A percentile compares a stretch with the other conserved stretches of the same genome.
These are phyloP conservation scores for Melolontha melolontha DNA, from an alignment of 2,888 invertebrate species.

Conservation along the genomic window DNA sequence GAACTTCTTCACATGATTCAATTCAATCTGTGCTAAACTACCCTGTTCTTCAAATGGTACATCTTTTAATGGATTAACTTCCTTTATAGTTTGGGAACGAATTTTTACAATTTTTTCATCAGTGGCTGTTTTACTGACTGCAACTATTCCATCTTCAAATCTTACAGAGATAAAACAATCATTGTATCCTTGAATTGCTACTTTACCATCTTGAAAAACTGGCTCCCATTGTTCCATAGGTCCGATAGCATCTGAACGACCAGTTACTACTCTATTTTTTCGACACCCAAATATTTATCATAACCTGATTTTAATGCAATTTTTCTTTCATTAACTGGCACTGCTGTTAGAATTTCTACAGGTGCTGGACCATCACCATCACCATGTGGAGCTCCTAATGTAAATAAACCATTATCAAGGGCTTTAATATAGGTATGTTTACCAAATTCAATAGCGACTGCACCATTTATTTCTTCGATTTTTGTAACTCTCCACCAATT, in stretches of 20 bases:
- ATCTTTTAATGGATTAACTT: slow-evolving; percentile 73
- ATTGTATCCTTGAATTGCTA: slow-evolving; percentile 78
- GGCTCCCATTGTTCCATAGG: slow-evolving; percentile 98
- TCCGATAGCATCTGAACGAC: slow-evolving; percentile 94
- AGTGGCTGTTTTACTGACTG: slow-evolving; percentile 78
- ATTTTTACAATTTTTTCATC: slow-evolving; percentile 80
- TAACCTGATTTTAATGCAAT: slow-evolving; percentile 96
- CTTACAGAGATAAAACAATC: slow-evolving; percentile 89
- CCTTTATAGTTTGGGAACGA: slow-evolving; percentile 74
- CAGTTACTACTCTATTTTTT: slow-evolving; percentile 88
- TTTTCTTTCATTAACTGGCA: slow-evolving; percentile 86
- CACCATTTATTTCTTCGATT: slow-evolving; percentile 83
- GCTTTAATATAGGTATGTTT: slow-evolving; percentile 87
- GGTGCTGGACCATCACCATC: slow-evolving; percentile 88
- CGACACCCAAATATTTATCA: slow-evolving; percentile 93
- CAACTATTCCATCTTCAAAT: slow-evolving; percentile 87
- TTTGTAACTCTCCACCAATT: slow-evolving; percentile 88
- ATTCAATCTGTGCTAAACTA: slow-evolving; percentile 88
- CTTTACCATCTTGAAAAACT: slow-evolving; percentile 85
- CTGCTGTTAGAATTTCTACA: slow-evolving; percentile 95
- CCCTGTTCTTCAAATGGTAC: slow-evolving; percentile 90
- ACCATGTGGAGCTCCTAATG: slow-evolving; percentile 86
- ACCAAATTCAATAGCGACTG: slow-evolving; percentile 92
- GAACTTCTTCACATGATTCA: slow-evolving; percentile 98
- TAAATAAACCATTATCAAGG: slow-evolving; percentile 94